phyloP scores from a whole-genome alignment of 2,888 invertebrate genomes.

The Melangyna quadrimaculata region DNA sequence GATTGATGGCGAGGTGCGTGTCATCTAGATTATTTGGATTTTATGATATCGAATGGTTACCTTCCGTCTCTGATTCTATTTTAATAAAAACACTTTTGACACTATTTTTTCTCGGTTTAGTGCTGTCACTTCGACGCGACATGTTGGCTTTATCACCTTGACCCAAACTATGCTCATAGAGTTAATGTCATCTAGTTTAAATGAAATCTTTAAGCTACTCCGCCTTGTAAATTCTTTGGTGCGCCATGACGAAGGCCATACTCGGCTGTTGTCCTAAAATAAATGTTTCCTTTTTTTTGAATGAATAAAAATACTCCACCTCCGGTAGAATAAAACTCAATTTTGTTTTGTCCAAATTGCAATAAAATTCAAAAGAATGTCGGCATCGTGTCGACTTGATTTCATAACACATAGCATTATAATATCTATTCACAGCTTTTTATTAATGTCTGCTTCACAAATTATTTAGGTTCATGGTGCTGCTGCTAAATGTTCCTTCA shows the following conservation, averaged over 20 bases:
- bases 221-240: background rate
- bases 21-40: too few species aligned
- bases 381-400: conserved; percentile 8
- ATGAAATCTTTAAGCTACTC: background rate
- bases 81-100: too few species aligned
- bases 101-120: too few species aligned
- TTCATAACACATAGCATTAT: background rate
- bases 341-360: background rate
- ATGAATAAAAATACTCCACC: background rate
- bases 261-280: background rate
- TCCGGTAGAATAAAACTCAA: background rate
- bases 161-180: background rate
- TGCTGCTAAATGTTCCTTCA: too few species aligned
- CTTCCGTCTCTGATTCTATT: too few species aligned
- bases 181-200: background rate
- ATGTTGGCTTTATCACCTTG: background rate
- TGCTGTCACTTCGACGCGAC: too few species aligned
- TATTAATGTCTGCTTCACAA: conserved; percentile 11
- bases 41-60: too few species aligned
- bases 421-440: conserved; percentile 13
- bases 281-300: conserved; percentile 5
- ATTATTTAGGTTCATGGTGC: conserved; percentile 10
- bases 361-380: conserved; percentile 12
- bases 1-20: too few species aligned
- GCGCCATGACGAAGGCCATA: background rate